A percentile compares a stretch with the other conserved stretches of the same genome.
Conservation (phyloP, 2,888 invertebrate genomes). For the Syritta pipiens region DNA sequence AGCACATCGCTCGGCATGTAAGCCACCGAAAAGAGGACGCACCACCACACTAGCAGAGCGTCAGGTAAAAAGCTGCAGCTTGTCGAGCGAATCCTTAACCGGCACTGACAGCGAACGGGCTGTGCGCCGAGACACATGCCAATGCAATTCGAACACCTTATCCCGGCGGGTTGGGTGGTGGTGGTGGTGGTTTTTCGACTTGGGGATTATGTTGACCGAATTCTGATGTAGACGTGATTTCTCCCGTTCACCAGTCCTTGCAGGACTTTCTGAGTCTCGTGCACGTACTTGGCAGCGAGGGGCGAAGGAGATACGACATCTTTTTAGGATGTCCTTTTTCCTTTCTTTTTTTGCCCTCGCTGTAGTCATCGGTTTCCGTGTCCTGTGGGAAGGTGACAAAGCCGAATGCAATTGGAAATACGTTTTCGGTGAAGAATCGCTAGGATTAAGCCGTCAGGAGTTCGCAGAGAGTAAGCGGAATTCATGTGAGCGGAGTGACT, state of each 20-base stretch:
- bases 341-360: background rate
- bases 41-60: conserved; percentile 16
- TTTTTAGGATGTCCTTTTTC: background rate
- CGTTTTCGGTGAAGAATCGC: conserved; percentile 56
- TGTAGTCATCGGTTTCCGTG: conserved; percentile 31
- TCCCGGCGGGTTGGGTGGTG: background rate
- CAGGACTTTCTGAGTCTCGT: conserved; percentile 12
- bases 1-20: conserved; percentile 43
- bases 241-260: background rate
- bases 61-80: conserved; percentile 57
- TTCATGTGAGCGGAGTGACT: conserved; percentile 25
- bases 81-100: conserved; percentile 62
- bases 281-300: conserved; percentile 43
- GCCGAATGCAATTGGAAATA: conserved; percentile 60
- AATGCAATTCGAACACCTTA: conserved; percentile 57
- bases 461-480: conserved; percentile 30
- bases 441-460: conserved; percentile 50
- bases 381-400: conserved; percentile 53
- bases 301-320: no score
- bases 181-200: conserved; percentile 38
- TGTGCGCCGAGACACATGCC: conserved; percentile 50
- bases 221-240: conserved; percentile 64
- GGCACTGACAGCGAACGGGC: conserved; percentile 41
- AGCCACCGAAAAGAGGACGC: conserved; percentile 32
- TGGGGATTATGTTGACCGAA: conserved; percentile 63